Base-by-base conservation (phyloP, 2,888 invertebrate species). In the Erebia epiphron region DNA sequence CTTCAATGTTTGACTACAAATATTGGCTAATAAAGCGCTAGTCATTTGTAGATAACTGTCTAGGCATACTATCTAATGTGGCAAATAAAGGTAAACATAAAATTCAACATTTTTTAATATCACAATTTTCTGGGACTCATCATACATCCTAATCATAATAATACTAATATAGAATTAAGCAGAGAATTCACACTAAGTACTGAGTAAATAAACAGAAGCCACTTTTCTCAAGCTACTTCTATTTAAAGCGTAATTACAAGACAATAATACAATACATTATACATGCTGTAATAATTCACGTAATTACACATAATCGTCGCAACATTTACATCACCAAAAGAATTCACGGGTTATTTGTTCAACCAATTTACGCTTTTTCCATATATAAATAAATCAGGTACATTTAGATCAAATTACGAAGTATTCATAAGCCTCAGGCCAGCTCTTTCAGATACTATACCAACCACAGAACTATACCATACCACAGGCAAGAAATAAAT, bases 61-160 rank as follows among this genome's bases (percentile, higher is more conserved):
- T 64, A n/a, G n/a, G n/a, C n/a, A n/a, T n/a, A 76, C 76, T 26
- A 16, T 54, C 7, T 54, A 21, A 61, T 73, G 21, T 69, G 49
- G 69, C 35, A 64, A 78, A 72, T 78, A 75, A 74, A 73, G 18
- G 5, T 62, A 52, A 71, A 78, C 75, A 81, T 86, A 87, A 86
- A 78, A 80, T 79, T 76, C 87, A 90, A 90, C 88, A 85, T 86
- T 89, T 90, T 90, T 88, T 92, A 89, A 91, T 93, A 92, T 93
- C 92, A 93, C 92, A 92, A 88, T 89, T 91, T 89, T 85, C 90
- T 87, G 86, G 89, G 86, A 88, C 87, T 85, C 84, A 80, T 80
- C 80, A 80, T 80, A 78, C 80, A 78, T 76, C 82, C 84, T 79
- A 82, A 77, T 82, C 76, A 79, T 80, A 78, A 78, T 77, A 82